phyloP scores from a whole-genome alignment of 2,888 invertebrate species.

The Mythimna pallens region DNA sequence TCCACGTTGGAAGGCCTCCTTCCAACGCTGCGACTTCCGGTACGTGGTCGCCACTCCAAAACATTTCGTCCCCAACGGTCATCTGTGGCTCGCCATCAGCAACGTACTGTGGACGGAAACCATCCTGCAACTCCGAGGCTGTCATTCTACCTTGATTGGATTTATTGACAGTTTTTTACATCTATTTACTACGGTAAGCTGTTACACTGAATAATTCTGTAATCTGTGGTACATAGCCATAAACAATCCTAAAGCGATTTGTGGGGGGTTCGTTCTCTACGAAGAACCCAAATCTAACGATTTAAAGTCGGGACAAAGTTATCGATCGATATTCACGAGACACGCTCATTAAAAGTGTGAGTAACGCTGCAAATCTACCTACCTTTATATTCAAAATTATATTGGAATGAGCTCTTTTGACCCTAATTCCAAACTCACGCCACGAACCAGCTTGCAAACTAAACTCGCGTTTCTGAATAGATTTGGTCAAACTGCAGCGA shows the following conservation, averaged over 20 bases:
- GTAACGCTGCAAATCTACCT: no score
- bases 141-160: no score
- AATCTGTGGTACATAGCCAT: no score
- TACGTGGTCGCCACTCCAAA: no score
- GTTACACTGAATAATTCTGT: not conserved
- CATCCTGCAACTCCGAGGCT: no score
- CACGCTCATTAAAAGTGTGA: not conserved
- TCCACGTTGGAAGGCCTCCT: no score
- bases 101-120: no score
- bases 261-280: not conserved
- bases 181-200: no score
- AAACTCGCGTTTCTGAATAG: conserved; percentile 23
- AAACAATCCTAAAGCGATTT: not conserved
- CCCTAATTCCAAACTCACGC: not conserved
- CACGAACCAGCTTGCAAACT: conserved; percentile 4
- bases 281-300: not conserved
- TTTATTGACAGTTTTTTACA: no score
- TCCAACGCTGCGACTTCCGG: no score
- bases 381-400: not conserved
- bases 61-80: no score
- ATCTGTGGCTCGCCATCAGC: no score
- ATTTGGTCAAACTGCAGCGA: conserved; percentile 35
- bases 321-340: not conserved
- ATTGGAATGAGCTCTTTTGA: not conserved
- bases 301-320: not conserved